A percentile compares a stretch with the other conserved stretches of the same genome.
Conservation (phyloP, 2,888 invertebrate species). For the Euproctis similis region DNA sequence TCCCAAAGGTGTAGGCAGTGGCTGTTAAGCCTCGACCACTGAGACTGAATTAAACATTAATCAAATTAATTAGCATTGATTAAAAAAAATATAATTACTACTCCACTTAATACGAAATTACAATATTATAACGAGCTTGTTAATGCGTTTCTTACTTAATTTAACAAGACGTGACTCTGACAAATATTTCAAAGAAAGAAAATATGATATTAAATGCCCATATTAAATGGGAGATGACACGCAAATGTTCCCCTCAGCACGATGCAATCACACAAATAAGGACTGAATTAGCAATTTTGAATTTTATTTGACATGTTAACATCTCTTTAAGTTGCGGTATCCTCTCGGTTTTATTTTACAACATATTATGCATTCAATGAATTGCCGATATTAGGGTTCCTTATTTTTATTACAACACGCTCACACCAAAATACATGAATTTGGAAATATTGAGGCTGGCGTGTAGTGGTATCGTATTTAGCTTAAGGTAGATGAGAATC, state of each 20-base stretch:
- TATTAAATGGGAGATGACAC: slow-evolving; percentile 26
- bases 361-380: slow-evolving; percentile 43
- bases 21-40: too few species aligned
- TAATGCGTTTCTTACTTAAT: slow-evolving; percentile 1
- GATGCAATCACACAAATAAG: slow-evolving; percentile 39
- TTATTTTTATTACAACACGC: too few species aligned
- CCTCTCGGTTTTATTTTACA: slow-evolving; percentile 28
- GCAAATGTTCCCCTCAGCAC: slow-evolving; percentile 33
- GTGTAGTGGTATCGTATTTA: too few species aligned
- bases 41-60: too few species aligned
- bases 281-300: slow-evolving; percentile 35
- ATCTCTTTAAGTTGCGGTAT: slow-evolving; percentile 32
- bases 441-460: too few species aligned
- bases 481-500: too few species aligned
- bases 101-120: slow-evolving; percentile 1
- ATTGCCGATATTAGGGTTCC: slow-evolving; percentile 28
- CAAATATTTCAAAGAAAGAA: slow-evolving; percentile 4
- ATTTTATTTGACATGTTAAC: slow-evolving; percentile 43
- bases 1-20: too few species aligned
- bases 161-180: slow-evolving; percentile 4
- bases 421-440: too few species aligned
- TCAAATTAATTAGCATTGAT: too few species aligned
- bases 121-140: slow-evolving; percentile 8
- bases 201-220: slow-evolving; percentile 5
- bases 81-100: too few species aligned